phyloP scores from a whole-genome alignment of 2,888 invertebrate genomes.

The Drosophila robusta region DNA sequence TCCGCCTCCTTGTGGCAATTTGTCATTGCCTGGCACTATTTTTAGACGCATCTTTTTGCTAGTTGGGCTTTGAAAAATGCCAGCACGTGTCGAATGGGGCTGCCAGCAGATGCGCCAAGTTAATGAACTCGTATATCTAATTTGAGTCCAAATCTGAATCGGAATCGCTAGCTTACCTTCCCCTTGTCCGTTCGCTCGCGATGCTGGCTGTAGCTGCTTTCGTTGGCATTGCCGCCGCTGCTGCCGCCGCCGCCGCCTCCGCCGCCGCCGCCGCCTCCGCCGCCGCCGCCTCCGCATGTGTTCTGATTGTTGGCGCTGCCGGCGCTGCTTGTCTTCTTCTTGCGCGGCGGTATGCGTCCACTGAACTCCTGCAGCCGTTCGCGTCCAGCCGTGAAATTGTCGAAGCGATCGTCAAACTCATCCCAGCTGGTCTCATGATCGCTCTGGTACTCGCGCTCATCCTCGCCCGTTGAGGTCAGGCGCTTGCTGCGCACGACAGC shows the following conservation, averaged over 20 bases:
- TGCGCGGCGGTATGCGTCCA: conserved; percentile 85
- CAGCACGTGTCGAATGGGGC: conserved; percentile 58
- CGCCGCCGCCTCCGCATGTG: conserved; percentile 52
- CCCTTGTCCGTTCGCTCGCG: conserved; percentile 29
- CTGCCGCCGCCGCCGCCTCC: not conserved
- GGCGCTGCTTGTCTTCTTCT: conserved; percentile 82
- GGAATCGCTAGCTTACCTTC: conserved; percentile 49
- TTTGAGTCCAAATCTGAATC: not conserved
- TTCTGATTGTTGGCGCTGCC: conserved; percentile 12
- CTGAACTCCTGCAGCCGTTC: conserved; percentile 85
- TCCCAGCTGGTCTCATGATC: conserved; percentile 85
- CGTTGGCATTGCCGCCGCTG: conserved; percentile 11
- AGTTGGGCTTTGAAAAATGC: conserved; percentile 70
- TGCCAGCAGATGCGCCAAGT: conserved; percentile 45
- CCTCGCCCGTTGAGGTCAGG: conserved; percentile 85
- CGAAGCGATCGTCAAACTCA: conserved; percentile 84
- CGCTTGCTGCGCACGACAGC: conserved; percentile 77
- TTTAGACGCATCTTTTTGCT: conserved; percentile 51
- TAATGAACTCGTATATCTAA: conserved; percentile 61
- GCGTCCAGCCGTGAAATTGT: conserved; percentile 84
- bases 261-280: no score
- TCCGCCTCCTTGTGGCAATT: conserved; percentile 57
- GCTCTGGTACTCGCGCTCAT: conserved; percentile 84
- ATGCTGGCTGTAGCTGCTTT: conserved; percentile 28
- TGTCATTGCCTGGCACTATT: conserved; percentile 66